Base-by-base conservation (phyloP, 2,888 invertebrate species). In the Tinea pellionella region DNA sequence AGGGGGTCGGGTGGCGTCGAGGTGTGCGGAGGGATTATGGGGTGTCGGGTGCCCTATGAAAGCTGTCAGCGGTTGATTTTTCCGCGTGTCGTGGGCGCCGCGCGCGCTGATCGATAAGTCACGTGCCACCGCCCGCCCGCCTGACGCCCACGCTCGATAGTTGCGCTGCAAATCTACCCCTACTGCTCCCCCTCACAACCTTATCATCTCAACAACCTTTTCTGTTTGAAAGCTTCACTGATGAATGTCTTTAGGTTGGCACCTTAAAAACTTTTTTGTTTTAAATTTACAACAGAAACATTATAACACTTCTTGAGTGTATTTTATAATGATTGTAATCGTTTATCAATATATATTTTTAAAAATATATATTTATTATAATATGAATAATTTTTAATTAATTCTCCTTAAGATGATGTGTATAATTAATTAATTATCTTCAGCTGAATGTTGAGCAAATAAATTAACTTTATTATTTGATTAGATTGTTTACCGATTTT, bases 41-140 rank as follows among this genome's bases (percentile, higher is more conserved):
- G 69, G 73, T 71, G 68, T 68, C 73, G 69, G 77, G 76, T 74
- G 77, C 75, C 73, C 77, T 75, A 78, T 79, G 83, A 81, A 83
- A 80, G 84, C 85, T 86, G 86, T 85, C 85, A 85, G 84, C 84
- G 86, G 86, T 84, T 86, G 86, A 87, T 87, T 87, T 86, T 86
- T 86, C 85, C 80, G 81, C 83, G 86, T 85, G 85, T 83, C 83
- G 84, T 81, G 84, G 79, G 82, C 79, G 75, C 73, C 72, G 74
- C 74, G 37, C 72, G 74, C 60, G 80, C 81, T 86, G 85, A 85
- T 87, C 86, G 86, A 87, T 87, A 86, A 85, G 84, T 85, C 85
- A 86, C 86, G 85, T 83, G 85, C 80, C 69, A 71, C 18, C 47
- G 53, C 53, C 55, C 42, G 24, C 47, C 41, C 73, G 70, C 72